Evolutionary conservation across 2,797 vertebrate genomes (phyloP).

Genomic region (Halcyon smyrnensis): DNA sequence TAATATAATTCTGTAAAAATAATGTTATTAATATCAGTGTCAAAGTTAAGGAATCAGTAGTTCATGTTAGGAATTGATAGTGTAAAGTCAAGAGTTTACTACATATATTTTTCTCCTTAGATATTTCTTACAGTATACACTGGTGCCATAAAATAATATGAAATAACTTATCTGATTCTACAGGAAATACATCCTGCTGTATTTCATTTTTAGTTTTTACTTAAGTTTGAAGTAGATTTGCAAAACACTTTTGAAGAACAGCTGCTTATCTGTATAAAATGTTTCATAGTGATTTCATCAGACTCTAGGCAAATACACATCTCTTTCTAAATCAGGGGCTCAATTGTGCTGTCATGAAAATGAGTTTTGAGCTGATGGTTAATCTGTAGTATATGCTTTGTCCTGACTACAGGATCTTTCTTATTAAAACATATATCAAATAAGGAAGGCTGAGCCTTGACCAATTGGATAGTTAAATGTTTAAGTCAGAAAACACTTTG

Average conservation of each 20-base stretch:
- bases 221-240: background rate
- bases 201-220: background rate
- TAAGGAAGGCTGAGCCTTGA: background rate
- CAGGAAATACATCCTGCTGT: background rate
- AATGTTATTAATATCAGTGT: background rate
- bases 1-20: background rate
- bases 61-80: background rate
- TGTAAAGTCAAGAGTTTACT: background rate
- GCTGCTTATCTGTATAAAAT: background rate
- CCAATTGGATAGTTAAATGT: background rate
- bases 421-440: background rate
- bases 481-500: background rate
- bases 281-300: background rate
- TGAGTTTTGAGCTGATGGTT: background rate
- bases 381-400: background rate
- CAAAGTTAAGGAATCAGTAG: background rate
- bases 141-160: background rate
- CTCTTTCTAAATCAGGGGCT: background rate
- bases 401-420: accelerated
- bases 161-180: background rate
- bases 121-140: background rate
- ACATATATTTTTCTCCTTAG: background rate
- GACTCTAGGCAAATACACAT: background rate
- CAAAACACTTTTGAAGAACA: background rate
- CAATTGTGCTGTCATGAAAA: background rate